Evolutionary conservation across 2,797 vertebrate genomes (phyloP), one percentile per base, ranked within the genome.

Genomic region (Salarias fasciatus): DNA sequence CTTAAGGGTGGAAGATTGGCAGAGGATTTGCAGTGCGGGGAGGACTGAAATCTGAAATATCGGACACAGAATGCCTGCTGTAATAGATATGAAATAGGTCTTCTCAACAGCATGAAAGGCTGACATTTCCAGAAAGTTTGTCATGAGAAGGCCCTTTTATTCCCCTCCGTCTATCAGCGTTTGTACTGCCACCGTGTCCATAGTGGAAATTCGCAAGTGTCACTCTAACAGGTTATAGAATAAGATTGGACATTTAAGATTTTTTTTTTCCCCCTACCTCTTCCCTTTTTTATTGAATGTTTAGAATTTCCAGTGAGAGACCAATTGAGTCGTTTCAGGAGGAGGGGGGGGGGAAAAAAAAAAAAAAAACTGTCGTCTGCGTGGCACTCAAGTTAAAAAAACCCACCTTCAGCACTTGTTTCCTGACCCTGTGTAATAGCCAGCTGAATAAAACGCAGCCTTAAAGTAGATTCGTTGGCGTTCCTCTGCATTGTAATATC

Each of bases 71-170:
- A 94, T 92, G 92, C 91, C 92, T 93, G 92, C 89, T 94, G 92
- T 93, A 94, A 93, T 93, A 94, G 93, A 94, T 94, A 94, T 93
- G 93, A 93, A 93, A 94, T 91, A 82, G 91, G 92, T 91, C 91
- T 94, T 93, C 93, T 94, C 92, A 89, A 91, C 87, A 86, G 85
- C 91, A 90, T 94, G 91, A 94, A 94, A 94, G 91, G 91, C 87
- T 94, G 93, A 94, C 93, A 93, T 94, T 94, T 93, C 81, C 88
- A 86, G 87, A 93, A 93, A 93, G 93, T 93, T 94, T 93, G 91
- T 92, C 90, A 91, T 79, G 85, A 93, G 92, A 92, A 92, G 91
- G 76, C 75, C 90, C 92, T 93, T 91, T 94, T 94, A 93, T 93
- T 92, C 91, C 86, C 72, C 71, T 81, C 82, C 87, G 88, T 91